Base-by-base conservation (phyloP, 2,113 vertebrate species). In the Seriola aureovittata region DNA sequence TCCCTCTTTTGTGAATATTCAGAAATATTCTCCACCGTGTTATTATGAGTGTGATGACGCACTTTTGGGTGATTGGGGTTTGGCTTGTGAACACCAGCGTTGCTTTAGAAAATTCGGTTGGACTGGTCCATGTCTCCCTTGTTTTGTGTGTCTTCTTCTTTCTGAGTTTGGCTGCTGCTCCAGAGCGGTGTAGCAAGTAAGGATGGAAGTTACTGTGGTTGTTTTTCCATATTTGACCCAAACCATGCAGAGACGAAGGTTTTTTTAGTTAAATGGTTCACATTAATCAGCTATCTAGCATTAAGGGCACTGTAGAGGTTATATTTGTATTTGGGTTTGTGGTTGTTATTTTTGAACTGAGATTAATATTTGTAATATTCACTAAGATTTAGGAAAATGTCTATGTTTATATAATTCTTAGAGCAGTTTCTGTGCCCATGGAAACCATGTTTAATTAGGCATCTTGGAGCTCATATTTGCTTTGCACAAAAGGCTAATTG, bases 41-140 rank as follows among this genome's bases (percentile, higher is more conserved):
- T 88, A 78, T 86, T 80, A 81, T 29, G 71, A 75, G 74, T 13
- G 25, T 0, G 29, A 75, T 86, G 85, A 88, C 65, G 60, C 81
- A 85, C 82, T n/a, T 76, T 68, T 78, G 66, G 57, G 60, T 75
- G 85, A 87, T 85, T 86, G 70, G 70, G 84, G 88, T 88, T 88
- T 91, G 90, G 90, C 73, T 58, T 3, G 5, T 38, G 12, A 71
- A 29, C 16, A 4, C 8, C 4, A 25, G 46, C 32, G 77, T 75
- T 81, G 57, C 80, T 81, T 66, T 57, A 46, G 58, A 80, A 74
- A 82, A 78, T 2, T 63, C 46, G 82, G 62, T 76, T 48, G n/a
- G 78, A 82, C 40, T 23, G 38, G 21, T 78, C 32, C 9, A 19
- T 34, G 79, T 74, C 63, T 85, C 55, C 75, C 48, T 34, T 80